These are phyloP conservation scores for Ochropacha duplaris DNA, from an alignment of 2,888 invertebrate species.

Conservation along the genomic window DNA sequence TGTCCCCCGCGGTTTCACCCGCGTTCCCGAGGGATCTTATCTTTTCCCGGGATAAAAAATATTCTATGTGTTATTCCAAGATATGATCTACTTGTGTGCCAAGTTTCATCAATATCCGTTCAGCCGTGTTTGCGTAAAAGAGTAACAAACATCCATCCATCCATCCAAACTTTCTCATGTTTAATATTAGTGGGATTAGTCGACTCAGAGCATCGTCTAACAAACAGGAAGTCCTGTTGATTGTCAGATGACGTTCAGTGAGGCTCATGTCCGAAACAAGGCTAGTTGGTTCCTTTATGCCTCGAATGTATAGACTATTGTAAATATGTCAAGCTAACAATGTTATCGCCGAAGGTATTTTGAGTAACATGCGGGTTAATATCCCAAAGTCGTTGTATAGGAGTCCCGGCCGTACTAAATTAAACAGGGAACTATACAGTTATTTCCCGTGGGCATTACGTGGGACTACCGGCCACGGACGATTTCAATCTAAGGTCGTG, in stretches of 20 bases:
- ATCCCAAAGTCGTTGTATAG: constrained; percentile 25
- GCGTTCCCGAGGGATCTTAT: too few species aligned
- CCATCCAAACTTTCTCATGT: too few species aligned
- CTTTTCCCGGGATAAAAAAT: too few species aligned
- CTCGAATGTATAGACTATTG: not conserved
- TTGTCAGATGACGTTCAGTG: not conserved
- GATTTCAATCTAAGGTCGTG: constrained; percentile 35
- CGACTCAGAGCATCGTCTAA: not conserved
- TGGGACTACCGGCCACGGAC: constrained; percentile 22
- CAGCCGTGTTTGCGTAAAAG: too few species aligned
- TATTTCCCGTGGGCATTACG: constrained; percentile 55
- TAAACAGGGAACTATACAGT: constrained; percentile 62
- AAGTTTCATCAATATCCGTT: too few species aligned
- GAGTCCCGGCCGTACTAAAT: constrained; percentile 46
- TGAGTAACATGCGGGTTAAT: constrained; percentile 28
- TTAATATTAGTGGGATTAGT: too few species aligned
- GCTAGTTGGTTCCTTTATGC: not conserved
- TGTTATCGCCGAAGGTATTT: constrained; percentile 18
- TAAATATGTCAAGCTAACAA: not conserved
- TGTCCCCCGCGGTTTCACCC: too few species aligned
- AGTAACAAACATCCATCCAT: too few species aligned
- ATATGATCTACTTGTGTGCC: too few species aligned
- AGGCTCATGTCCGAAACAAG: not conserved
- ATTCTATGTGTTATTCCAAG: too few species aligned
- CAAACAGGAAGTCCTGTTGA: not conserved